Base-by-base conservation (phyloP, 2,113 vertebrate genomes). In the Porphyrio hochstetteri region DNA sequence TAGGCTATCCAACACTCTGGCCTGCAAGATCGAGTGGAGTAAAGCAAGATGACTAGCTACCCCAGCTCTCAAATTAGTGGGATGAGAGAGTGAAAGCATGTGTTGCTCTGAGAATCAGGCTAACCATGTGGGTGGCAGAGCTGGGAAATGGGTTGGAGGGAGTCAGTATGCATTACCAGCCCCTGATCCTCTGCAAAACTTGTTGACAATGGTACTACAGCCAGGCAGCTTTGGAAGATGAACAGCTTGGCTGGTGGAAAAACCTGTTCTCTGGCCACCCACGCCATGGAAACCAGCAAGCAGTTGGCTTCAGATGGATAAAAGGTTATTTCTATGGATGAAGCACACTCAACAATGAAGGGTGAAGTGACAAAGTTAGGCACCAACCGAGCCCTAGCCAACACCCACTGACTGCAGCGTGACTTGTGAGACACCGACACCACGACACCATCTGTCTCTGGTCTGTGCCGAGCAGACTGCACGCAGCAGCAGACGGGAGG, bases 401-500 rank as follows among this genome's bases (percentile, higher is more conserved):
- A 75, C 57, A 90, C 44, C 59, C 27, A 5, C 40, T 82, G 84
- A 92, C 82, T 94, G 85, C 77, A 80, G 85, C 85, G 35, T 77
- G 90, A 96, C 96, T 94, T 93, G 93, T 79, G 89, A 96, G 89
- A 94, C 89, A 85, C 85, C 85, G 80, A 77, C 87, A 92, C 88
- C 78, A 53, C 40, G 95, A 88, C 95, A 89, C 91, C 97, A 97
- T 95, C 93, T 96, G 92, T 35, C 81, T 94, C 79, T 93, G 88
- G 87, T 95, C 91, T 92, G 55, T 92, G 69, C 72, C 57, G 90
- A 95, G 72, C 95, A 97, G 92, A 65, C 77, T 96, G 81, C 80
- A 95, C 97, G 94, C 92, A 97, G 93, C 95, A 97, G 92, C 83
- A 96, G 88, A 96, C 79, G 93, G 88, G 95, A 95, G 92, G 94